Percentiles rank a stretch among this genome's conserved stretches.
phyloP scores from a whole-genome alignment of 2,888 invertebrate genomes.

The Drosophila pseudotalamancana region DNA sequence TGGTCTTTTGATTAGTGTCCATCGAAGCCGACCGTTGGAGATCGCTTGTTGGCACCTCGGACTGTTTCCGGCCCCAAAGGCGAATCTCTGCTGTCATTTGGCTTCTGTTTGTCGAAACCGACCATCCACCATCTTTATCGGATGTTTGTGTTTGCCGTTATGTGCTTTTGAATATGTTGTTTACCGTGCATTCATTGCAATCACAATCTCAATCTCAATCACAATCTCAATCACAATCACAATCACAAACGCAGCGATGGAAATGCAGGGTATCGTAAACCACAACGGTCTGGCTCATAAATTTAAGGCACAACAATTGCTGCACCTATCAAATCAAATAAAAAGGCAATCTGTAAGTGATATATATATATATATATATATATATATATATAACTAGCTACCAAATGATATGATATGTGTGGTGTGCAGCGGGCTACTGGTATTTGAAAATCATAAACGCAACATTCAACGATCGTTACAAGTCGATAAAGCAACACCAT shows the following conservation, averaged over 20 bases:
- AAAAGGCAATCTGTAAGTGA: slow-evolving; percentile 65
- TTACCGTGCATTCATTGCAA: slow-evolving; percentile 65
- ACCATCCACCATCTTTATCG: slow-evolving; percentile 43
- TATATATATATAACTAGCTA: slow-evolving; percentile 4
- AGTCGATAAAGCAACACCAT: slow-evolving; percentile 55
- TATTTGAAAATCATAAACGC: slow-evolving; percentile 71
- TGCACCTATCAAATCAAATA: slow-evolving; percentile 45
- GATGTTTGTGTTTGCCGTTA: slow-evolving; percentile 72
- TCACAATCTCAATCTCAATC: slow-evolving; percentile 45
- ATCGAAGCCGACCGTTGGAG: slow-evolving; percentile 25
- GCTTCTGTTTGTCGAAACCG: slow-evolving; percentile 66
- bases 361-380: too few species aligned
- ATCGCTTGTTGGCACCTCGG: slow-evolving; percentile 13
- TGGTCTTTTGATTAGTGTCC: slow-evolving; percentile 68
- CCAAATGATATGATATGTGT: slow-evolving; percentile 31
- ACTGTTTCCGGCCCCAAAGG: slow-evolving; percentile 56
- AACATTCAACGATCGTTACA: slow-evolving; percentile 67
- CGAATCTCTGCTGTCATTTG: slow-evolving; percentile 57
- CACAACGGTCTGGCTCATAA: slow-evolving; percentile 28
- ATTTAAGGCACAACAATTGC: slow-evolving; percentile 11
- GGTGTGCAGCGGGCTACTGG: slow-evolving; percentile 54
- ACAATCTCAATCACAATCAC: slow-evolving; percentile 39
- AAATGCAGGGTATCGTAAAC: slow-evolving; percentile 13
- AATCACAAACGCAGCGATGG: slow-evolving; percentile 19
- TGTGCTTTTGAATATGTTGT: slow-evolving; percentile 67